Evolutionary conservation across 2,888 invertebrate species (phyloP).

Genomic region (Lasiommata megera): DNA sequence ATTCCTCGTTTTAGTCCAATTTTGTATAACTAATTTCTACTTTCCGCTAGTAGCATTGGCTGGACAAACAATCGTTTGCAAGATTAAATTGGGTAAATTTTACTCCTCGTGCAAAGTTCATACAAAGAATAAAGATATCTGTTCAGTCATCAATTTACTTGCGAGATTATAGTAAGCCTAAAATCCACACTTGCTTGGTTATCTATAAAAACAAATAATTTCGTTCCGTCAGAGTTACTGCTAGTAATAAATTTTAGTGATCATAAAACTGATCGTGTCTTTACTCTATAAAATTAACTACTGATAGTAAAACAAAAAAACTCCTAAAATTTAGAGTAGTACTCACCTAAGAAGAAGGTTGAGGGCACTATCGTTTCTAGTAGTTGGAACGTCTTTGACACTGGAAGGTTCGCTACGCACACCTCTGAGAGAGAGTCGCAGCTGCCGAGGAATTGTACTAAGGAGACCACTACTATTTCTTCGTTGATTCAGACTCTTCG

Average conservation of each 20-base stretch:
- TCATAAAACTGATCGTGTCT: neutral
- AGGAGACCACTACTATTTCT: conserved; percentile 78
- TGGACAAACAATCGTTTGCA: no score
- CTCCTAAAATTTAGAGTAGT: conserved; percentile 5
- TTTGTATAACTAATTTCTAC: no score
- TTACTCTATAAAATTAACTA: neutral
- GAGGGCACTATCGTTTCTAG: conserved; percentile 75
- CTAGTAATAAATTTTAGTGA: neutral
- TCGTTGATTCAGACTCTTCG: conserved; percentile 74
- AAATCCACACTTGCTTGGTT: no score
- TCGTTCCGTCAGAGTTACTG: neutral
- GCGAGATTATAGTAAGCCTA: no score
- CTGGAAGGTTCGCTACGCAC: conserved; percentile 76
- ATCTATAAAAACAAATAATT: neutral
- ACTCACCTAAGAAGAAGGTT: conserved; percentile 77
- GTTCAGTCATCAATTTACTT: no score
- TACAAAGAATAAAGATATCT: no score
- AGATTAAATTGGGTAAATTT: no score
- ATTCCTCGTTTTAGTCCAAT: no score
- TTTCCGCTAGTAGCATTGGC: neutral
- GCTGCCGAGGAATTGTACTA: conserved; percentile 76
- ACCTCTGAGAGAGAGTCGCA: conserved; percentile 74
- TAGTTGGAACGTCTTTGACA: conserved; percentile 72
- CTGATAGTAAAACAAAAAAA: neutral
- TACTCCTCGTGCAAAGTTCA: no score